Evolutionary conservation across 1,140 invertebrate genomes (phyloP).

Genomic region (Anastrepha obliqua): DNA sequence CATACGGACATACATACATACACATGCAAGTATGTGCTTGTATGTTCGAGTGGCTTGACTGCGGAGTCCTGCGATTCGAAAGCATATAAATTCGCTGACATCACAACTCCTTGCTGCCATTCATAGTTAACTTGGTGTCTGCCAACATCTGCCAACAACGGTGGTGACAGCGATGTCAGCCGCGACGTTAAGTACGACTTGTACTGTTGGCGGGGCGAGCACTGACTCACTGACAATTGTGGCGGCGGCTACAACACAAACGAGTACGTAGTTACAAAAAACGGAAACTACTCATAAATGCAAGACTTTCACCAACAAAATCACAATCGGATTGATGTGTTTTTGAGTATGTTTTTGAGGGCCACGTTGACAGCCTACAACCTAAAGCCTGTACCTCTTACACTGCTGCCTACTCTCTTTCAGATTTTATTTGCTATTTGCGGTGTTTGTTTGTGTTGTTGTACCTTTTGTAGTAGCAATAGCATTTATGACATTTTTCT

Average conservation of each 20-base stretch:
- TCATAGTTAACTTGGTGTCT: neutral
- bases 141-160: slow-evolving; percentile 1
- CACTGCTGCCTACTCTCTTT: too few species aligned
- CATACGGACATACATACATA: too few species aligned
- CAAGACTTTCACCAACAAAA: neutral
- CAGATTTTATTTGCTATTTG: neutral
- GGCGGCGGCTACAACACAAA: neutral
- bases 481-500: neutral
- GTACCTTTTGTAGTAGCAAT: neutral
- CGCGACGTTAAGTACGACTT: slow-evolving; percentile 15
- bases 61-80: neutral
- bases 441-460: neutral
- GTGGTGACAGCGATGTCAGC: neutral
- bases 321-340: neutral
- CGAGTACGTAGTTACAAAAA: neutral
- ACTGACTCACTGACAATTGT: neutral
- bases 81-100: slow-evolving; percentile 17
- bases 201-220: neutral
- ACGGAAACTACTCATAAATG: neutral
- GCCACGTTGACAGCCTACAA: too few species aligned
- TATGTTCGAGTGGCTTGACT: neutral
- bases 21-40: neutral
- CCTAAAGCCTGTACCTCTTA: too few species aligned
- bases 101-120: slow-evolving; percentile 17
- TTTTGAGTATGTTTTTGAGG: neutral